Base-by-base conservation (phyloP, 2,888 invertebrate genomes). In the Drosophila robusta region DNA sequence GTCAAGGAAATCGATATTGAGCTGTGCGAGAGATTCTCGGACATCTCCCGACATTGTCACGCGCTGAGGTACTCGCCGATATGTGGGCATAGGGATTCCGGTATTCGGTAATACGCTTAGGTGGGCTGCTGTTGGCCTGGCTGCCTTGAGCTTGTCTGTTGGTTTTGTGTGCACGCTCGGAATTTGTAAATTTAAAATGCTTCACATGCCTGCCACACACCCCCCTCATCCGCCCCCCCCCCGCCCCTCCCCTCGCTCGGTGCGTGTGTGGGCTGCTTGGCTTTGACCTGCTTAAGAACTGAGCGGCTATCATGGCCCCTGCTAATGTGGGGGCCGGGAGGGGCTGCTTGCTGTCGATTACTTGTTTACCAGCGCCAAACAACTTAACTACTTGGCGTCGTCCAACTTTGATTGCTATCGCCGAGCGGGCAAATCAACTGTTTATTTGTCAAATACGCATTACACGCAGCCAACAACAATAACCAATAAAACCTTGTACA, bases 161-260 rank as follows among this genome's bases (percentile, higher is more conserved):
- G 80, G 75, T 75, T 87, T 83, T 81, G 78, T 86, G 78, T 78
- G 73, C 75, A 74, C 85, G 84, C 80, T 61, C 65, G 87, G 89
- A 89, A 88, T 88, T 89, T 88, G 86, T 88, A 89, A 88, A 87
- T 87, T 89, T 88, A 77, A 87, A 87, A 88, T 89, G 80, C 88
- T 75, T 69, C 62, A 68, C 70, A 82, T 79, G 66, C 78, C 78
- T 49, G 34, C 26, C 26, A 29, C 36, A 26, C 56, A 38, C 8
- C 44, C 14, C 4, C 18, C 34, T 12, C n/a, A n/a, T 22, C 6
- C 12, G 0, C n/a, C 9, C 38, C 22, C 7, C 9, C 1, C 26
- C 9, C 18, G 26, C 29, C 16, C 14, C 44, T 18, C 9, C 18
- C 34, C 22, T 3, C 11, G 2, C 29, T 16, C n/a, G 6, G 24